These are phyloP conservation scores for Notothenia rossii DNA, from an alignment of 2,113 vertebrate species.

Conservation along the genomic window DNA sequence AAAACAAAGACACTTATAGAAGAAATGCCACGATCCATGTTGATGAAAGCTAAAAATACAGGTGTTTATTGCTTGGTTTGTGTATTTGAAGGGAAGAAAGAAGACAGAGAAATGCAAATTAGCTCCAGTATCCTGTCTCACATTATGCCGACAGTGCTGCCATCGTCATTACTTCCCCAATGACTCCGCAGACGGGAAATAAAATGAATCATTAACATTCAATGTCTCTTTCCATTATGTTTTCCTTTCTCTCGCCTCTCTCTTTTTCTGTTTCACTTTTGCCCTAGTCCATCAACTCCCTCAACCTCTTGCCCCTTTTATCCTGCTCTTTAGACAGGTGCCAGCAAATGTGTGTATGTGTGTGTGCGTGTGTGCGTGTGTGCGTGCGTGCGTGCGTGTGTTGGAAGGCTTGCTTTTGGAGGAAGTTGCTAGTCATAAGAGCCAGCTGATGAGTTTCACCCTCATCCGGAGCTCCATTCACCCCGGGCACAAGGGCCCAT, in stretches of 20 bases:
- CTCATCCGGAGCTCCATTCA: conserved; percentile 82
- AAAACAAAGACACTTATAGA: conserved; percentile 25
- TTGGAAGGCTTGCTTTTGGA: conserved; percentile 51
- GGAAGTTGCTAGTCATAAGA: conserved; percentile 74
- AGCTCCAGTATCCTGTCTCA: conserved; percentile 19
- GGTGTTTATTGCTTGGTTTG: not conserved
- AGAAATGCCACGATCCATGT: not conserved
- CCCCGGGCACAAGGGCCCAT: conserved; percentile 77
- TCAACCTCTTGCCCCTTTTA: not conserved
- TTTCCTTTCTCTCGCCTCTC: conserved; percentile 11
- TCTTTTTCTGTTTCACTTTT: conserved; percentile 45
- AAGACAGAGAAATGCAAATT: conserved; percentile 44
- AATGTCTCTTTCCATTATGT: conserved; percentile 1
- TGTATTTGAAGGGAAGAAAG: not conserved
- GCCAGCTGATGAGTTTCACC: conserved; percentile 77
- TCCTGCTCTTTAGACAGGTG: conserved; percentile 61
- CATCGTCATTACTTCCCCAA: conserved; percentile 18
- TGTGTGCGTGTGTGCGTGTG: conserved; percentile 9
- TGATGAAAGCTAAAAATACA: not conserved
- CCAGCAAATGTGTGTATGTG: conserved; percentile 21
- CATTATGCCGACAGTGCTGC: conserved; percentile 20
- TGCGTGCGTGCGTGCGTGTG: conserved; percentile 35
- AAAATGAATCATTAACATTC: conserved; percentile 28
- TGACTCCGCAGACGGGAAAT: conserved; percentile 29
- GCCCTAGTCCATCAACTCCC: conserved; percentile 25